Base-by-base conservation (phyloP, 2,888 invertebrate species). In the Orthosia gracilis region DNA sequence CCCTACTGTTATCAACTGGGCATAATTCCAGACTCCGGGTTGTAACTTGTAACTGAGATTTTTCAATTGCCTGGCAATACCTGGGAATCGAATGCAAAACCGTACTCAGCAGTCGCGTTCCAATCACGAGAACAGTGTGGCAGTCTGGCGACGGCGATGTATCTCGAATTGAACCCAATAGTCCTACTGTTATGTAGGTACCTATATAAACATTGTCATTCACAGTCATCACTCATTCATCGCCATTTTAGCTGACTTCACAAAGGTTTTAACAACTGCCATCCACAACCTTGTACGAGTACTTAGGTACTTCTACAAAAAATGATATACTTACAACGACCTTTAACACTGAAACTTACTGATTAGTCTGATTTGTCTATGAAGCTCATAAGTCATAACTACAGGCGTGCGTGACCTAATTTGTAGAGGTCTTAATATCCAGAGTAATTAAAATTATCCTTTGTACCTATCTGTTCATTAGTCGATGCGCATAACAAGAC, bases 391-490 rank as follows among this genome's bases (percentile, higher is more conserved):
- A 40, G 40, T 40, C 40, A 40, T 9, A 71, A 54, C 23, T 55
- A 23, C 47, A 49, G 58, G 62, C 65, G 71, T 57, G 57, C 31
- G 40, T 83, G 83, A 55, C 74, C 74, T 55, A 69, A 80, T 81
- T 72, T 59, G 47, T 77, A 62, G 61, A 73, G 80, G 73, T 78
- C 70, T 73, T 80, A 72, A 49, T 69, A 59, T 18, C 55, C 66
- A 45, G 67, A 49, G 69, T 76, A 68, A 82, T 78, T 82, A 67
- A 66, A 68, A 73, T 79, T 79, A 66, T 67, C 68, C 58, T 66
- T 66, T 80, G 57, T 47, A 61, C 59, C 58, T 50, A 61, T 64
- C 58, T 50, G 13, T 65, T 73, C 78, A 80, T 73, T 83, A 79
- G 2, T 31, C 26, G 64, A 52, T 52, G 63, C 55, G 47, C 52